Evolutionary conservation across 30 jellyfish, hydroid and myxozoan species (phyloP), one percentile per base, ranked within the genome.

Genomic region (Rhopilema esculentum): DNA sequence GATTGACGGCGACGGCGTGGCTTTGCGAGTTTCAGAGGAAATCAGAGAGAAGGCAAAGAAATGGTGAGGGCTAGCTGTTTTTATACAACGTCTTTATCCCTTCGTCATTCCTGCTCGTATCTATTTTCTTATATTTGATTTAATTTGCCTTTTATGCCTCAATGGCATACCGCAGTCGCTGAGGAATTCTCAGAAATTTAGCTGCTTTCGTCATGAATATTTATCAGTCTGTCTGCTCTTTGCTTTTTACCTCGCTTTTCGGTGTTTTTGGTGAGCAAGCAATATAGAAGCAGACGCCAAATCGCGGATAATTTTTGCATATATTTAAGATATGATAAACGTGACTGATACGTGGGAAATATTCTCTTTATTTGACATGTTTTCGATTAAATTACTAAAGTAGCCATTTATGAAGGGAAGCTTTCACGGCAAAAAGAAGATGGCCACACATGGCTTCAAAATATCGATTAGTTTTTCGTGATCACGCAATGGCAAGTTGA

Each of bases 41-140:
- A 81, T 92, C 57, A 75, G 67, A 77, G 98, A 92, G 49, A 87
- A 77, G 48, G 96, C 98, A 22, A 86, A 65, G 80, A 87, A 87
- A 66, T 92, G 98, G 98, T 86, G 77, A 75, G 76, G 22, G 16
- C 29, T 63, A 1, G 12, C 12, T 40, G 57, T 40, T 40, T 12
- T 40, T 6, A 12, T 40, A 12, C 57, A 12, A 40, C 9, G 57
- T 40, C 9, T 12, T 40, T 40, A 40, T 40, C 12, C 57, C 57
- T 12, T 40, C 57, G 57, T 12, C 57, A 40, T 40, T 40, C 57
- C n/a, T n/a, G n/a, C n/a, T n/a, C n/a, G n/a, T n/a, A n/a, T n/a
- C n/a, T n/a, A n/a, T n/a, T n/a, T n/a, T n/a, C n/a, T n/a, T n/a
- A n/a, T n/a, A n/a, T n/a, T n/a, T n/a, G n/a, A n/a, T n/a, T n/a